These are phyloP conservation scores for Neolamprologus tretocephalus DNA, from an alignment of 2,113 vertebrate species.

Conservation along the genomic window DNA sequence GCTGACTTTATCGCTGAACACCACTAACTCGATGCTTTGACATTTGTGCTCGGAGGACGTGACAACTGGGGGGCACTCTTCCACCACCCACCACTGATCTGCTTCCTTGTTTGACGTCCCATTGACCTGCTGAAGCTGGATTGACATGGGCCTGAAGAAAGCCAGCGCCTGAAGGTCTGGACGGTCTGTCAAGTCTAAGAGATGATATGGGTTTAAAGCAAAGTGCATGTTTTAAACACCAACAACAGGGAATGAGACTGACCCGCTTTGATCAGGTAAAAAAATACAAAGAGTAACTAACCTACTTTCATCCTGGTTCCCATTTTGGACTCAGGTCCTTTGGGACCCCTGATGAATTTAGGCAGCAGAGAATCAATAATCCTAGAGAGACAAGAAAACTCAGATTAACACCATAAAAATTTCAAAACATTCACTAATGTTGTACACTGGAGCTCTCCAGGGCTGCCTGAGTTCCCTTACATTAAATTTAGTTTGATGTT, in stretches of 20 bases:
- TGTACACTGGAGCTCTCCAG: not conserved
- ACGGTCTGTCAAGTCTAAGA: slow-evolving; percentile 41
- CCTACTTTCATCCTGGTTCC: slow-evolving; percentile 49
- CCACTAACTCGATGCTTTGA: slow-evolving; percentile 66
- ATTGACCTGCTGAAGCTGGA: slow-evolving; percentile 58
- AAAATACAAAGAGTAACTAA: slow-evolving; percentile 1
- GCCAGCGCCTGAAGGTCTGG: slow-evolving; percentile 39
- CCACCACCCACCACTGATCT: slow-evolving; percentile 74
- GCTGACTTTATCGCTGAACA: slow-evolving; percentile 79
- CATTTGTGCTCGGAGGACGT: slow-evolving; percentile 29
- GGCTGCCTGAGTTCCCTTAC: not conserved
- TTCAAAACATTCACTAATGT: not conserved
- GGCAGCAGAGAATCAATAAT: slow-evolving; percentile 59
- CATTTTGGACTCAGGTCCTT: slow-evolving; percentile 64
- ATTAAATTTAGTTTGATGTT: not conserved
- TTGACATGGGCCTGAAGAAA: slow-evolving; percentile 73
- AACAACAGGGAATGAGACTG: not conserved
- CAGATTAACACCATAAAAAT: not conserved
- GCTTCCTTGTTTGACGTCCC: not conserved
- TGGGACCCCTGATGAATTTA: slow-evolving; percentile 59
- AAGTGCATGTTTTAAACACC: not conserved
- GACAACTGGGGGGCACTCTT: slow-evolving; percentile 63
- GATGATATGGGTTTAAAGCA: not conserved
- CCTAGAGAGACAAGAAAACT: slow-evolving; percentile 24
- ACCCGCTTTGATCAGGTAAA: not conserved